phyloP scores from a whole-genome alignment of 1,140 invertebrate genomes.

The Drosophila busckii region DNA sequence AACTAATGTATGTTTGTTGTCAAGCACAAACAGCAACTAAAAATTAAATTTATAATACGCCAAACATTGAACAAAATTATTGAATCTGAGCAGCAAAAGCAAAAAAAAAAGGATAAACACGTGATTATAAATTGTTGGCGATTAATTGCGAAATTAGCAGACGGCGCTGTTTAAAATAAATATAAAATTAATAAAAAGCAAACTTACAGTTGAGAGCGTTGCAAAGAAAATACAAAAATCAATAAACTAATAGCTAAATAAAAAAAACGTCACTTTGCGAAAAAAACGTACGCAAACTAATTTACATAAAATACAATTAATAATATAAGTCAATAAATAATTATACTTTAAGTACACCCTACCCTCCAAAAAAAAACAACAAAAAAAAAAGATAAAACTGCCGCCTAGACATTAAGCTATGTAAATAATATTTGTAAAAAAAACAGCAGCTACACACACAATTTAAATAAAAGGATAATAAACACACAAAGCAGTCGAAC shows the following conservation, averaged over 20 bases:
- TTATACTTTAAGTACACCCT: conserved; percentile 70
- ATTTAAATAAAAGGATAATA: conserved; percentile 37
- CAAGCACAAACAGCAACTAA: conserved; percentile 10
- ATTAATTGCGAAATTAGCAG: conserved; percentile 36
- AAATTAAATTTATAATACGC: conserved; percentile 21
- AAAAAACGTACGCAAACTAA: conserved; percentile 35
- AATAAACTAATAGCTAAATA: conserved; percentile 63
- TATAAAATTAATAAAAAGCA: no score
- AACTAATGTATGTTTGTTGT: no score
- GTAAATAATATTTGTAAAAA: conserved; percentile 73
- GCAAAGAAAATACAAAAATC: conserved; percentile 29
- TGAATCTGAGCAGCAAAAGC: conserved; percentile 14
- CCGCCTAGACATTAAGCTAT: conserved; percentile 67
- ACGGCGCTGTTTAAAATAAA: conserved; percentile 22
- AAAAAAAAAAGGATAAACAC: no score
- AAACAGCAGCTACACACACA: conserved; percentile 7
- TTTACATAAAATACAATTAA: conserved; percentile 60
- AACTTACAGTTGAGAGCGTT: conserved; percentile 29
- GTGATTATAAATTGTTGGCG: conserved; percentile 13
- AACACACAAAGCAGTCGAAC: conserved; percentile 22
- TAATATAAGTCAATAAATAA: conserved; percentile 66
- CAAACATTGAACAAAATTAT: conserved; percentile 19
- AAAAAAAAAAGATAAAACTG: conserved; percentile 28
- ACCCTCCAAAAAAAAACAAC: conserved; percentile 68
- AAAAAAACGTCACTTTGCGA: conserved; percentile 54